Percentiles rank a stretch among this genome's conserved stretches.
Evolutionary conservation across 1,140 invertebrate species (phyloP).

Genomic region (Hirudo medicinalis): DNA sequence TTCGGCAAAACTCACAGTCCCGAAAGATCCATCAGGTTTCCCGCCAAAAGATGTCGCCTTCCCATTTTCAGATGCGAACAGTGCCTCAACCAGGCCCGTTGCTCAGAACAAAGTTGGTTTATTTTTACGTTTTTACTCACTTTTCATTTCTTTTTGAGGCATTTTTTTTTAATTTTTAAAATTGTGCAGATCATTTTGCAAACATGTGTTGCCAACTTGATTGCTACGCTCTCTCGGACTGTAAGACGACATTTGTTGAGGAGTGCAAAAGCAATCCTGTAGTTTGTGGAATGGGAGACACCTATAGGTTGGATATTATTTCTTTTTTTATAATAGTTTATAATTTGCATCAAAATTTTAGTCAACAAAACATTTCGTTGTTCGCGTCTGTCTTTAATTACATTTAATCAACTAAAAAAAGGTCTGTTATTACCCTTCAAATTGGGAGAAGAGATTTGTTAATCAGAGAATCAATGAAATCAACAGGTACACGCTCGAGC

Average conservation of each 20-base stretch:
- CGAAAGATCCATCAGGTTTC: conserved; percentile 28
- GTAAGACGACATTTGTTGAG: conserved; percentile 27
- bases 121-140: no score
- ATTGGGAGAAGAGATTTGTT: not conserved
- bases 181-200: conserved; percentile 12
- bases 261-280: conserved; percentile 27
- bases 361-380: not conserved
- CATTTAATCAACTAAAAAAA: not conserved
- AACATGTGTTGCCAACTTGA: conserved; percentile 30
- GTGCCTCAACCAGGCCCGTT: conserved; percentile 24
- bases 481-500: not conserved
- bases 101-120: conserved; percentile 10
- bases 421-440: not conserved
- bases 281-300: conserved; percentile 30
- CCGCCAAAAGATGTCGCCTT: conserved; percentile 26
- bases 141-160: no score
- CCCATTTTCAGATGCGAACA: conserved; percentile 26
- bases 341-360: not conserved
- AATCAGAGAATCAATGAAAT: not conserved
- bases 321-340: not conserved
- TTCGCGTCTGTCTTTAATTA: not conserved
- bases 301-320: not conserved
- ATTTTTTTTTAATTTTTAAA: no score
- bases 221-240: conserved; percentile 28
- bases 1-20: conserved; percentile 27